Percentiles rank a stretch among this genome's conserved stretches.
Evolutionary conservation across 2,888 invertebrate genomes (phyloP).

Genomic region (Ochlodes sylvanus): DNA sequence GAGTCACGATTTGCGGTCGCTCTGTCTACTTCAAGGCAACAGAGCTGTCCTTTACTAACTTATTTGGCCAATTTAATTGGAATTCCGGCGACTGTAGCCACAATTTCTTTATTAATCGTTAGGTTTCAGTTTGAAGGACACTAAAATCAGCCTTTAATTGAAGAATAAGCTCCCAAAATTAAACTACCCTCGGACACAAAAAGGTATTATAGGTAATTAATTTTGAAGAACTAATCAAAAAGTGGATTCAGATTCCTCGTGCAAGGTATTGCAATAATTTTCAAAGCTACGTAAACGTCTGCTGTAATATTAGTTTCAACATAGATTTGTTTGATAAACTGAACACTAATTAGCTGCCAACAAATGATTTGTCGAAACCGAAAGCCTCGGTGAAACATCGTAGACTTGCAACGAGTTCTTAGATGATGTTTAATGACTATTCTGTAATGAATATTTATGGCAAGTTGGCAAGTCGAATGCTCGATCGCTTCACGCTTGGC

Average conservation of each 20-base stretch:
- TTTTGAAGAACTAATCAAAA: slow-evolving; percentile 1
- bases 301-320: slow-evolving; percentile 18
- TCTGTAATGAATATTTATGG: slow-evolving; percentile 54
- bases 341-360: slow-evolving; percentile 23
- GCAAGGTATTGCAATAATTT: slow-evolving; percentile 7
- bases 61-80: slow-evolving; percentile 22
- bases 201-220: background rate
- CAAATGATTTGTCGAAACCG: slow-evolving; percentile 34
- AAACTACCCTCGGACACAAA: background rate
- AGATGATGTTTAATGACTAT: slow-evolving; percentile 44
- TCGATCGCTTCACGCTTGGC: slow-evolving; percentile 54
- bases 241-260: background rate
- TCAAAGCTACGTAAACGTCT: background rate
- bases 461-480: slow-evolving; percentile 52
- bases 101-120: slow-evolving; percentile 22
- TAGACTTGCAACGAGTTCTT: slow-evolving; percentile 41
- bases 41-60: slow-evolving; percentile 15
- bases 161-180: background rate
- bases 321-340: slow-evolving; percentile 8
- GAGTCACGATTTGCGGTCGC: slow-evolving; percentile 34
- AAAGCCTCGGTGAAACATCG: slow-evolving; percentile 31
- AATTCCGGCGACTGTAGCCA: slow-evolving; percentile 7
- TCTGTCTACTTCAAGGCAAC: slow-evolving; percentile 24
- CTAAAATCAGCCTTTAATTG: slow-evolving; percentile 1
- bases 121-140: background rate